A percentile compares a stretch with the other conserved stretches of the same genome.
phyloP scores from a whole-genome alignment of 2,113 vertebrate genomes.

The Verasper variegatus region DNA sequence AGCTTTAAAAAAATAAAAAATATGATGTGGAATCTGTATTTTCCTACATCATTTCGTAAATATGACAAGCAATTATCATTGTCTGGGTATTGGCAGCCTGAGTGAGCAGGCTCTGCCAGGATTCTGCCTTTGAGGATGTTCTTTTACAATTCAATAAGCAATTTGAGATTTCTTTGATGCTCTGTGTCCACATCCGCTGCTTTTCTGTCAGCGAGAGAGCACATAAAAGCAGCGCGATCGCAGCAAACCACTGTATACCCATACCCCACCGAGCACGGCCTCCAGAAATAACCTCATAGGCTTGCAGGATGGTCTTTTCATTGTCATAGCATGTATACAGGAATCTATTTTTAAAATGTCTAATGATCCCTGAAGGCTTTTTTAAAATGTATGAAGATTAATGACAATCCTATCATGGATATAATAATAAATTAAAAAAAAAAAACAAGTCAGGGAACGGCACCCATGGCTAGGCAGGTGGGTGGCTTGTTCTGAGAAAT shows the following conservation, averaged over 20 bases:
- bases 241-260: slow-evolving; percentile 29
- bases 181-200: slow-evolving; percentile 59
- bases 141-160: slow-evolving; percentile 72
- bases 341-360: slow-evolving; percentile 51
- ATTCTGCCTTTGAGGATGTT: slow-evolving; percentile 61
- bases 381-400: slow-evolving; percentile 46
- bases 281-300: slow-evolving; percentile 53
- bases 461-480: slow-evolving; percentile 35
- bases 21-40: slow-evolving; percentile 59
- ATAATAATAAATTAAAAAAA: slow-evolving; percentile 28
- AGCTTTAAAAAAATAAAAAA: slow-evolving; percentile 18
- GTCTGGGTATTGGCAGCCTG: slow-evolving; percentile 65
- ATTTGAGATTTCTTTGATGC: slow-evolving; percentile 68
- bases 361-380: slow-evolving; percentile 33
- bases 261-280: slow-evolving; percentile 20
- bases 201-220: slow-evolving; percentile 48
- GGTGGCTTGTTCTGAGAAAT: slow-evolving; percentile 42
- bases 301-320: slow-evolving; percentile 30
- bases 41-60: slow-evolving; percentile 59
- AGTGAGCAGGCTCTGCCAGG: slow-evolving; percentile 55
- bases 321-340: slow-evolving; percentile 23
- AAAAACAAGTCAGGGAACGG: slow-evolving; percentile 38
- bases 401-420: slow-evolving; percentile 38
- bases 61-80: slow-evolving; percentile 75
- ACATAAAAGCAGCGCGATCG: slow-evolving; percentile 56